A percentile compares a stretch with the other conserved stretches of the same genome.
phyloP scores from a whole-genome alignment of 2,113 vertebrate genomes.

The Brachirus orientalis region DNA sequence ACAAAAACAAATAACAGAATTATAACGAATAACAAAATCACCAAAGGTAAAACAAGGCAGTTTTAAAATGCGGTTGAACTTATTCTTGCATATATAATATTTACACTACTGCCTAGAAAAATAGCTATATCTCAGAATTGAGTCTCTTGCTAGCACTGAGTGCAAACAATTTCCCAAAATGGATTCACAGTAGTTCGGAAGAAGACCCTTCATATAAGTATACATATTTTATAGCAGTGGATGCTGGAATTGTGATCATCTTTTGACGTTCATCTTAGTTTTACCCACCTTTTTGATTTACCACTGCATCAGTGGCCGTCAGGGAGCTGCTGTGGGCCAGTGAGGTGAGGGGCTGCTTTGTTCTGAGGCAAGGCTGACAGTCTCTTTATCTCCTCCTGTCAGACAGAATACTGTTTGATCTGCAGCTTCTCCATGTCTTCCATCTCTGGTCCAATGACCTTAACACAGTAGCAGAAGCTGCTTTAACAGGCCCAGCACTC shows the following conservation, averaged over 20 bases:
- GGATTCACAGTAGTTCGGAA: constrained; percentile 4
- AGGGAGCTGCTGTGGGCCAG: constrained; percentile 72
- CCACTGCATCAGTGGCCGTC: constrained; percentile 55
- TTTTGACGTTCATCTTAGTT: constrained; percentile 64
- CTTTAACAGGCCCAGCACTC: constrained; percentile 34
- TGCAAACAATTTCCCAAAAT: constrained; percentile 16
- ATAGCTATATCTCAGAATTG: not conserved
- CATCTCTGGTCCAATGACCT: constrained; percentile 75
- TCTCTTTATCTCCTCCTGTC: constrained; percentile 80
- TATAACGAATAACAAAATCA: no score
- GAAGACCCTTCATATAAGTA: constrained; percentile 22
- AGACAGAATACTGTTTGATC: constrained; percentile 79
- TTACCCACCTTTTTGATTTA: constrained; percentile 68
- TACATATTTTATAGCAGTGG: constrained; percentile 39
- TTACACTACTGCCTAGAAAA: not conserved
- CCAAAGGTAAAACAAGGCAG: no score
- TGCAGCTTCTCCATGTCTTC: constrained; percentile 64
- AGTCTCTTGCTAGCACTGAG: not conserved
- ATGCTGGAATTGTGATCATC: constrained; percentile 49
- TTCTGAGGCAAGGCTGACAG: constrained; percentile 72
- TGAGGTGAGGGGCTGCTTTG: constrained; percentile 76
- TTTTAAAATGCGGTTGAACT: not conserved
- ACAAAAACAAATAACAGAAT: no score
- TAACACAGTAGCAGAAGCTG: constrained; percentile 37
- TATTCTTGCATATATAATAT: not conserved